Percentiles rank a stretch among this genome's conserved stretches.
Conservation (phyloP, 2,888 invertebrate genomes). For the Formica aserva region DNA sequence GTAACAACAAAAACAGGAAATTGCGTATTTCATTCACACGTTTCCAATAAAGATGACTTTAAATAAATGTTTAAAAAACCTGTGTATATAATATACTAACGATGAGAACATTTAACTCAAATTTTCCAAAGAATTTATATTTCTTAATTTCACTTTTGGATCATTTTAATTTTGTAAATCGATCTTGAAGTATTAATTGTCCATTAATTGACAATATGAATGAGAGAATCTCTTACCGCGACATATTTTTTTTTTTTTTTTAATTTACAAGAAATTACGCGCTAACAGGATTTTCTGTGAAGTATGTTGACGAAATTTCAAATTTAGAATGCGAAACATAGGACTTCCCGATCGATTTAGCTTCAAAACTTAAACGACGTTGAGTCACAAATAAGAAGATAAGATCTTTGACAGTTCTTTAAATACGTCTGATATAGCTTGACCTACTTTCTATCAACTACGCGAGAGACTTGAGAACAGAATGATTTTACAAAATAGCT, state of each 20-base stretch:
- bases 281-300: not conserved
- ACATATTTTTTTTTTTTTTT: not conserved
- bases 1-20: not conserved
- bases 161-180: not conserved
- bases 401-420: slow-evolving; percentile 24
- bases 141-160: not conserved
- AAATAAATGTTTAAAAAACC: not conserved
- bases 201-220: too few species aligned
- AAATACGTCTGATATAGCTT: slow-evolving; percentile 9
- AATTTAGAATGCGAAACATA: not conserved
- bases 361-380: slow-evolving; percentile 11
- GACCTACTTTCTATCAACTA: slow-evolving; percentile 33
- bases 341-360: slow-evolving; percentile 19
- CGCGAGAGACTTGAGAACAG: slow-evolving; percentile 1
- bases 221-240: not conserved
- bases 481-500: slow-evolving; percentile 7
- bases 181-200: not conserved
- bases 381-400: not conserved
- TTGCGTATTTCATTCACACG: not conserved
- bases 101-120: not conserved
- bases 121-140: not conserved
- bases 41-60: not conserved
- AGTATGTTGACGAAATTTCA: not conserved
- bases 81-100: not conserved
- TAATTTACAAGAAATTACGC: not conserved